Evolutionary conservation across 2,113 vertebrate genomes (phyloP).

Genomic region (Apeltes quadracus): DNA sequence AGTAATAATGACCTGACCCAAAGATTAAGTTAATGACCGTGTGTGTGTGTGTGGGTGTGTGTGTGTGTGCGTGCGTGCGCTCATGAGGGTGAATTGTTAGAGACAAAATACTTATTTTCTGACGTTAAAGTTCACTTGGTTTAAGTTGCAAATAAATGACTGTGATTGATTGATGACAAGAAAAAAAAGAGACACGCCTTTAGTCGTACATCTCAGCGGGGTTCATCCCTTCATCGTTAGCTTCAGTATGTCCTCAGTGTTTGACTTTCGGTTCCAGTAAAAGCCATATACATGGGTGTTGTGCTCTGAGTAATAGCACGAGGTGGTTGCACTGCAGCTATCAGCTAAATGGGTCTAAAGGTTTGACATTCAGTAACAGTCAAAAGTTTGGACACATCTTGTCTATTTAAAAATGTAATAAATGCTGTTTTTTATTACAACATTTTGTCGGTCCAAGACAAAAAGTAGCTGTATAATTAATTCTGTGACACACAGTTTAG

Average conservation of each 20-base stretch:
- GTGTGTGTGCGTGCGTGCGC: not conserved
- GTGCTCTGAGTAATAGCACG: not conserved
- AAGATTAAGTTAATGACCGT: not conserved
- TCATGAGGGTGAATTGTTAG: not conserved
- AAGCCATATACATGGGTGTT: slow-evolving; percentile 23
- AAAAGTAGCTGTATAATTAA: not conserved
- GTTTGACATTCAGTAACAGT: slow-evolving; percentile 9
- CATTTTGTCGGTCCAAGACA: not conserved
- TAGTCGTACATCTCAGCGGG: not conserved
- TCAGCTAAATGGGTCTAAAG: slow-evolving; percentile 51
- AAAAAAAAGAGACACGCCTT: not conserved
- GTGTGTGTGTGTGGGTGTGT: not conserved
- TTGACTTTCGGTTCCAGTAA: slow-evolving; percentile 24
- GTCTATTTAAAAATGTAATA: slow-evolving; percentile 19
- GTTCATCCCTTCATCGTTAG: not conserved
- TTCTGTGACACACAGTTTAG: not conserved
- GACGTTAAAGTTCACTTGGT: not conserved
- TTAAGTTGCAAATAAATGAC: not conserved
- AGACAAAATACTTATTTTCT: not conserved
- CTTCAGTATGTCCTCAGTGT: slow-evolving; percentile 6
- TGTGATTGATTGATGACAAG: not conserved
- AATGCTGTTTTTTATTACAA: not conserved
- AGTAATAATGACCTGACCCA: not conserved
- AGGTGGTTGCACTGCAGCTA: not conserved
- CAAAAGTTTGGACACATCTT: too few relatives aligned